These are phyloP conservation scores for Platysteira castanea DNA, from an alignment of 2,113 vertebrate genomes.

Conservation along the genomic window DNA sequence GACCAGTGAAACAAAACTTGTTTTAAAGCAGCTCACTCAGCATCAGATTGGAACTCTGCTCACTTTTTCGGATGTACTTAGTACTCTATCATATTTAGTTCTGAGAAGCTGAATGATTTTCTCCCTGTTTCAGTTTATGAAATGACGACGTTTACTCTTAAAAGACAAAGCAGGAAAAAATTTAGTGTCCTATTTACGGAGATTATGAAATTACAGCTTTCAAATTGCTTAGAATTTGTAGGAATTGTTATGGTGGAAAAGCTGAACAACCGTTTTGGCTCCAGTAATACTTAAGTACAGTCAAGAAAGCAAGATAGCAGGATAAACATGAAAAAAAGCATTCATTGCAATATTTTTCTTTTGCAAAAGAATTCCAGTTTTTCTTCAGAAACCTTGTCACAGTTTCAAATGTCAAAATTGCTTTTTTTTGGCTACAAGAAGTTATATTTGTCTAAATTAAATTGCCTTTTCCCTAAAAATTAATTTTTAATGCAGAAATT, in stretches of 20 bases:
- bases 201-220: neutral
- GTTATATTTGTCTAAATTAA: neutral
- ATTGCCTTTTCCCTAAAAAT: neutral
- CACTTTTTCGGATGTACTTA: neutral
- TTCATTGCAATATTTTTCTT: neutral
- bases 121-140: neutral
- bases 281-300: fast-evolving
- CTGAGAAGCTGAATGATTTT: neutral
- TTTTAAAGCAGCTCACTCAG: neutral
- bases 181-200: fast-evolving
- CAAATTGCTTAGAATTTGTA: neutral
- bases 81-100: neutral
- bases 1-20: neutral
- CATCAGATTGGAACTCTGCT: neutral
- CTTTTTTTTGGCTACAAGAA: neutral
- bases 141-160: neutral
- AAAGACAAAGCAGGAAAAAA: neutral
- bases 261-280: neutral
- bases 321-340: neutral
- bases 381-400: neutral
- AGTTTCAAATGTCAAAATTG: neutral
- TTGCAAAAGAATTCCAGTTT: neutral
- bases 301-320: neutral
- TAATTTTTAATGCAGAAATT: neutral
- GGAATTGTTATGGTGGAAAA: neutral